Conservation (phyloP, 2,113 vertebrate genomes). For the Sclerurus mexicanus region DNA sequence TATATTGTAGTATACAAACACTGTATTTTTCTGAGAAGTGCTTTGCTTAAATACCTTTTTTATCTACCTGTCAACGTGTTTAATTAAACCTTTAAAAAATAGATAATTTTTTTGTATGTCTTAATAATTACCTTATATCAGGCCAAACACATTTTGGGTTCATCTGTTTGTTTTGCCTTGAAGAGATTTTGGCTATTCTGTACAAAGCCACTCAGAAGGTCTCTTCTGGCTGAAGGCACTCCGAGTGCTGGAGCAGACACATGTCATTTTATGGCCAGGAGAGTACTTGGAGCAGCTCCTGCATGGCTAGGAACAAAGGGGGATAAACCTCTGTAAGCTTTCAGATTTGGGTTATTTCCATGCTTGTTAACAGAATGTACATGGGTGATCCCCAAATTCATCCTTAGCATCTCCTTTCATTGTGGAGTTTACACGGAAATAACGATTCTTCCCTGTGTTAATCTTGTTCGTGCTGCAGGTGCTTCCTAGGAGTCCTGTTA, state of each 20-base stretch:
- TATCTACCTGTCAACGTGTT: slow-evolving; percentile 47
- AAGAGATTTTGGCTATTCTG: background rate
- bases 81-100: slow-evolving; percentile 36
- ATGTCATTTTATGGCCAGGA: background rate
- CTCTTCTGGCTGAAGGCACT: accelerated
- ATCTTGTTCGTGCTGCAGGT: background rate
- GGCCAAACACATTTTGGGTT: background rate
- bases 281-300: background rate
- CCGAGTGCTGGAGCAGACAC: background rate
- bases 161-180: background rate
- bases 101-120: background rate
- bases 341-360: background rate
- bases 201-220: background rate
- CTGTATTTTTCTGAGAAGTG: slow-evolving; percentile 50
- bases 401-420: background rate
- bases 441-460: background rate
- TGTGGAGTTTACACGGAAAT: background rate
- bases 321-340: background rate
- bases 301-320: background rate
- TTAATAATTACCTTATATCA: background rate
- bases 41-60: slow-evolving; percentile 39
- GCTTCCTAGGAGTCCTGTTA: background rate
- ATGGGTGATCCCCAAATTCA: background rate
- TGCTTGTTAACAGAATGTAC: background rate
- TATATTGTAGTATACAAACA: background rate